phyloP scores from a whole-genome alignment of 2,888 invertebrate genomes.

The Sminthurides aquaticus region DNA sequence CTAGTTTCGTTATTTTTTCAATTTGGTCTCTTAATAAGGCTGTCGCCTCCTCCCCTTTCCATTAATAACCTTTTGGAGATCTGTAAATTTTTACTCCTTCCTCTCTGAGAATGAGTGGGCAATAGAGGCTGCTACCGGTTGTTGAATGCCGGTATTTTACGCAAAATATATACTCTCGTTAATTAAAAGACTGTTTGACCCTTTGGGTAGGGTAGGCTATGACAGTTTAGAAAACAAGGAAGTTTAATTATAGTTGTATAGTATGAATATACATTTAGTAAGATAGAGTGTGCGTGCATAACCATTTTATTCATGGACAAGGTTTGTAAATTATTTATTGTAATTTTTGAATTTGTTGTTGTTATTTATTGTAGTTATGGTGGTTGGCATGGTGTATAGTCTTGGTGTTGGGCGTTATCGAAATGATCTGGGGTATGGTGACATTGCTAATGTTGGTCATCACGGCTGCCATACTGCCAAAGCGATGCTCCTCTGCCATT shows the following conservation, averaged over 20 bases:
- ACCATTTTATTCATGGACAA: too few species aligned
- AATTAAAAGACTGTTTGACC: too few species aligned
- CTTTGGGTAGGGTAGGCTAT: too few species aligned
- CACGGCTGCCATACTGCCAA: constrained; percentile 40
- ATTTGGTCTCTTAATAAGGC: not conserved
- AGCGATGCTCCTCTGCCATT: constrained; percentile 23
- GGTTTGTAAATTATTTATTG: not conserved
- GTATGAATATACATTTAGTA: too few species aligned
- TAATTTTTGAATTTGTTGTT: constrained; percentile 7
- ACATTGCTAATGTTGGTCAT: constrained; percentile 39
- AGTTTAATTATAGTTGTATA: too few species aligned
- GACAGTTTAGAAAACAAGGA: too few species aligned
- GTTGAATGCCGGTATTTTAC: too few species aligned
- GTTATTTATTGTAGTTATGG: constrained; percentile 37
- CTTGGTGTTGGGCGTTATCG: constrained; percentile 39
- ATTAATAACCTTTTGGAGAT: not conserved
- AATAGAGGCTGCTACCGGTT: too few species aligned
- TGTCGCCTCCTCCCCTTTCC: not conserved
- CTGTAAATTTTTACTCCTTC: not conserved
- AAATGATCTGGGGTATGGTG: constrained; percentile 38
- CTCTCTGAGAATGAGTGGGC: not conserved
- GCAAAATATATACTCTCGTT: too few species aligned
- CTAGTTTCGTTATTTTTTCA: not conserved
- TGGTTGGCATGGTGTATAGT: constrained; percentile 40
- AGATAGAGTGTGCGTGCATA: too few species aligned